phyloP scores from a whole-genome alignment of 2,888 invertebrate species.

The Tinea trinotella region DNA sequence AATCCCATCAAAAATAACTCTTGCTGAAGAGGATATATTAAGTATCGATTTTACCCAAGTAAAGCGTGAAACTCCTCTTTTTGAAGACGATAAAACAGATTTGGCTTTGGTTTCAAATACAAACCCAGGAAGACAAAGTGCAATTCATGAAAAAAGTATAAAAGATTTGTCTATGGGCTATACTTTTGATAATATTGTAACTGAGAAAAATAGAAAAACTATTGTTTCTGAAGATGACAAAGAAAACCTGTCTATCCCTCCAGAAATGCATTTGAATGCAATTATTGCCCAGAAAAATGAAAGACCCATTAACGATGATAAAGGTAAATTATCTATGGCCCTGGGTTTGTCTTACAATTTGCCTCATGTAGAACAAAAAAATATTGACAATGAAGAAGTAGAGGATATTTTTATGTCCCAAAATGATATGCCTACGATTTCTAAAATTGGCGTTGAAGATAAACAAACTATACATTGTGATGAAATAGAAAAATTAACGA shows the following conservation, averaged over 20 bases:
- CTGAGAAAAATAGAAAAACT: constrained; percentile 25
- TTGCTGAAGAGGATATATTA: no score
- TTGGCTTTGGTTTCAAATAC: no score
- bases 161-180: constrained; percentile 34
- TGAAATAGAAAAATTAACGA: no score
- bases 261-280: constrained; percentile 25
- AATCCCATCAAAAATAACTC: no score
- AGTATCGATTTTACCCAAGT: no score
- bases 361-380: no score
- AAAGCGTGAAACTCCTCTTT: no score
- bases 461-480: no score
- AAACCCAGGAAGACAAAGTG: constrained; percentile 24
- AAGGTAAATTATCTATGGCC: constrained; percentile 32
- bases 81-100: no score
- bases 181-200: constrained; percentile 27
- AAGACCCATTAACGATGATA: constrained; percentile 25
- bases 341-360: constrained; percentile 28
- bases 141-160: constrained; percentile 26
- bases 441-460: not conserved
- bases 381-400: no score
- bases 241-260: constrained; percentile 29
- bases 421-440: no score
- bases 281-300: constrained; percentile 12
- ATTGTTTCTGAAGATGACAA: constrained; percentile 26
- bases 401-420: no score